Evolutionary conservation across 2,797 vertebrate genomes (phyloP), one percentile per base, ranked within the genome.

Genomic region (Lagodon rhomboides): DNA sequence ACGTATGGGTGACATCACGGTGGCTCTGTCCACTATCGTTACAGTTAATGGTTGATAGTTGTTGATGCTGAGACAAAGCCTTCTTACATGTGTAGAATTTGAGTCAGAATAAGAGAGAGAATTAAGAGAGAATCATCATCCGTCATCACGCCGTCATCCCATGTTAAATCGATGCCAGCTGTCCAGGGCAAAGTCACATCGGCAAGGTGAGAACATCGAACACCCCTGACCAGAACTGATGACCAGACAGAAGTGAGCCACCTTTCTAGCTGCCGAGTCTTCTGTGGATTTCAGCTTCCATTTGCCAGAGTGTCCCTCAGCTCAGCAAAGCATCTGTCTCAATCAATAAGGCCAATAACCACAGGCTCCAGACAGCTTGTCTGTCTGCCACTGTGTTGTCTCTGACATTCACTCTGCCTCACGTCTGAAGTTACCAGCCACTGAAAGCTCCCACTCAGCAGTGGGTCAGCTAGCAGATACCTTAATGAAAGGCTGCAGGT

Each of bases 281-380:
- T 80, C 75, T 84, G 76, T 85, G 82, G 84, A 81, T 91, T 88
- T 91, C 85, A 81, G 91, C 87, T 86, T 92, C 85, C 89, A 93
- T 94, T 94, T 94, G 89, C 82, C 83, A 86, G 88, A 74, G 85
- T 80, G 91, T 92, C 93, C 91, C 91, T 91, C 84, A 88, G 89
- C 88, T 89, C 90, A 88, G 89, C 91, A 84, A 86, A 89, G 91
- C 93, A 94, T 95, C 93, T 85, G 92, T 94, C 94, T 94, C 90
- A 93, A 95, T 95, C 94, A 93, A 94, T 95, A 90, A 89, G 85
- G 87, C 90, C 92, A 88, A 91, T 91, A 93, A 93, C 91, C 92
- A 81, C 88, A 82, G 94, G 94, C 94, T 94, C 94, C 94, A 94
- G 93, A 92, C 94, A 89, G 94, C 87, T 89, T 80, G 92, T 93